phyloP scores from a whole-genome alignment of 2,113 vertebrate genomes.

The Macrotus californicus region DNA sequence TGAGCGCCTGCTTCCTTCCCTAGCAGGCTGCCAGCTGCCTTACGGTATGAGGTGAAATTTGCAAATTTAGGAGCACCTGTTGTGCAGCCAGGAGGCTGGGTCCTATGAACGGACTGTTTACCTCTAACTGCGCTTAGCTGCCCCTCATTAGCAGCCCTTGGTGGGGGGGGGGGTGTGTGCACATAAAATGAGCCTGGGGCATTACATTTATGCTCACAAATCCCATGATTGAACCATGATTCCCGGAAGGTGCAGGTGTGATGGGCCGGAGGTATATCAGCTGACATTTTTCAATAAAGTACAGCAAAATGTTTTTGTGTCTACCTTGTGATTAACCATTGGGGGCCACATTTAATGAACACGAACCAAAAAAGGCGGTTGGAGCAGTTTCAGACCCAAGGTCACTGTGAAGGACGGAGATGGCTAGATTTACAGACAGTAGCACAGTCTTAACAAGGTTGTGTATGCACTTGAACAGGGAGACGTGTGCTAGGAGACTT shows the following conservation, averaged over 20 bases:
- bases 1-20: not conserved
- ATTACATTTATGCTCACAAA: not conserved
- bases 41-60: not conserved
- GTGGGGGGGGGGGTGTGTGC: not conserved
- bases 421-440: not conserved
- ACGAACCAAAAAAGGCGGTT: constrained; percentile 30
- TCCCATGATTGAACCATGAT: not conserved
- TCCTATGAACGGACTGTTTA: not conserved
- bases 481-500: not conserved
- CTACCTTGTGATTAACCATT: constrained; percentile 47
- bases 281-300: constrained; percentile 56
- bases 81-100: not conserved
- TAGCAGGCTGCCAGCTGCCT: not conserved
- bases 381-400: not conserved
- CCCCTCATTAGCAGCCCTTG: constrained; percentile 25
- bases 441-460: not conserved
- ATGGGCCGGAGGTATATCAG: not conserved
- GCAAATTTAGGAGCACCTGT: not conserved
- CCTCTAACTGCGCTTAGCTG: not conserved
- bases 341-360: not conserved
- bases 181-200: not conserved
- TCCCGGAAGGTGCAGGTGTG: constrained; percentile 37
- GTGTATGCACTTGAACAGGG: constrained; percentile 39
- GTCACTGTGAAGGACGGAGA: not conserved
- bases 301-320: not conserved